phyloP scores from a whole-genome alignment of 2,888 invertebrate species.

The Tachina fera region DNA sequence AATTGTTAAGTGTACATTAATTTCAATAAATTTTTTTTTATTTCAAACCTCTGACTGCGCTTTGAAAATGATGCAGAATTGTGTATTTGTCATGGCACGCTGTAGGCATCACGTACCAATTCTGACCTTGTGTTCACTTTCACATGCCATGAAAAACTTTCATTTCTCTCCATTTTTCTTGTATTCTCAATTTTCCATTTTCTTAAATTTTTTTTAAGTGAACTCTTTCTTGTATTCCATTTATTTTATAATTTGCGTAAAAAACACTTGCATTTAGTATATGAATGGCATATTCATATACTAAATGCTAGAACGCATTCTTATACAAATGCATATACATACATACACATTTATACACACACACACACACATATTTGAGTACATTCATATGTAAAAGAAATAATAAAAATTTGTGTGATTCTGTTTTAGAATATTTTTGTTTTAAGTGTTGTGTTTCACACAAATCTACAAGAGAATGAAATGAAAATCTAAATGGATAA shows the following conservation, averaged over 20 bases:
- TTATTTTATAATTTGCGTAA: constrained; percentile 32
- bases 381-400: not conserved
- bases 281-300: not conserved
- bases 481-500: constrained; percentile 36
- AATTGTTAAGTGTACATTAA: no score
- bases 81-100: no score
- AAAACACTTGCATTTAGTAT: constrained; percentile 19
- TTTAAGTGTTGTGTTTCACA: constrained; percentile 25
- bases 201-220: not conserved
- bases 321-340: not conserved
- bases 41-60: no score
- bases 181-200: not conserved
- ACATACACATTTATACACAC: not conserved
- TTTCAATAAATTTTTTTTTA: no score
- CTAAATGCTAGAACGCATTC: not conserved
- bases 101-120: no score
- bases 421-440: constrained; percentile 24
- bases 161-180: not conserved
- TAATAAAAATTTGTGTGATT: constrained; percentile 32
- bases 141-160: constrained; percentile 6
- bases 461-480: constrained; percentile 9
- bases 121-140: not conserved
- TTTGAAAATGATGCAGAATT: no score
- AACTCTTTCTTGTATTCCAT: constrained; percentile 12
- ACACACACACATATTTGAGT: not conserved